Percentiles rank a stretch among this genome's conserved stretches.
phyloP scores from a whole-genome alignment of 2,888 invertebrate species.

The Cactoblastis cactorum region DNA sequence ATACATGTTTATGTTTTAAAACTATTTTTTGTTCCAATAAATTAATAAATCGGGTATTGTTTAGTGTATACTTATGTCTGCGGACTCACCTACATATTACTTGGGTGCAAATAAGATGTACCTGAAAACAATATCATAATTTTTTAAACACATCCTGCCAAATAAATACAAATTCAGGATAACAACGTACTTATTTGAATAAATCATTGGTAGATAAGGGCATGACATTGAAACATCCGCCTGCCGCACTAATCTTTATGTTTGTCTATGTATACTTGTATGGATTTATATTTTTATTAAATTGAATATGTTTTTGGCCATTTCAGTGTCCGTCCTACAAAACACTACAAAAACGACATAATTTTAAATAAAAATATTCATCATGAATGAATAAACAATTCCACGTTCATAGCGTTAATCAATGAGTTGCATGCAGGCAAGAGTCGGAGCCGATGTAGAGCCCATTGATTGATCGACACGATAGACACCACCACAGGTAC shows the following conservation, averaged over 20 bases:
- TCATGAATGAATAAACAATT: conserved; percentile 78
- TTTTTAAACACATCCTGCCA: no score
- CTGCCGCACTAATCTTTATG: no score
- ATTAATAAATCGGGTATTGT: no score
- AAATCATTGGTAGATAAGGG: no score
- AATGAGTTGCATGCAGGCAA: conserved; percentile 78
- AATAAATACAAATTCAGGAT: no score
- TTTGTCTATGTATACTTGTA: no score
- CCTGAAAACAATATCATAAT: conserved; percentile 35
- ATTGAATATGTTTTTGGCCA: no score
- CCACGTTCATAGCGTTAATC: conserved; percentile 78
- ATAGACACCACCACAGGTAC: conserved; percentile 56
- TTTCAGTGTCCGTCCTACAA: neutral
- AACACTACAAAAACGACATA: conserved; percentile 49
- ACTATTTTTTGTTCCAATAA: no score
- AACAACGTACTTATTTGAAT: no score
- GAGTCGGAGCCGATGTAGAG: conserved; percentile 68
- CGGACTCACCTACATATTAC: conserved; percentile 46
- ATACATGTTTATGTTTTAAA: no score
- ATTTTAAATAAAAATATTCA: conserved; percentile 70
- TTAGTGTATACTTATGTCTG: neutral
- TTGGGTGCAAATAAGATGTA: conserved; percentile 27
- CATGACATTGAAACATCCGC: no score
- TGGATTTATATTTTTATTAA: no score
- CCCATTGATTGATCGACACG: conserved; percentile 78